phyloP scores from a whole-genome alignment of 1,140 invertebrate genomes.

The Hypothenemus hampei region DNA sequence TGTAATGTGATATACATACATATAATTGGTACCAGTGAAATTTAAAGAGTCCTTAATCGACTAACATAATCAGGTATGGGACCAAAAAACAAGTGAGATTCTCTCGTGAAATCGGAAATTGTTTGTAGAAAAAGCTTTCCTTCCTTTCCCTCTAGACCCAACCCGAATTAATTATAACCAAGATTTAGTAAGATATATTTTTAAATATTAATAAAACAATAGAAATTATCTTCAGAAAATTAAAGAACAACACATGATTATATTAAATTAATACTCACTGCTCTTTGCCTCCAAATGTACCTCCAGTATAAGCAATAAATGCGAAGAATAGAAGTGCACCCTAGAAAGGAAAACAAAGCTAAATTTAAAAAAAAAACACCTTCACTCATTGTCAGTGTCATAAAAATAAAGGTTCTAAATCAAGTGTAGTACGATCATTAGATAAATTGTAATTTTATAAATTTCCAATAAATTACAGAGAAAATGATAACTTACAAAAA shows the following conservation, averaged over 20 bases:
- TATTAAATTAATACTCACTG: conserved; percentile 36
- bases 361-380: neutral
- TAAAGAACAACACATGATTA: neutral
- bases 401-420: neutral
- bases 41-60: too few species aligned
- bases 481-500: conserved; percentile 35
- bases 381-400: neutral
- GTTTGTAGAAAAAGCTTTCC: too few species aligned
- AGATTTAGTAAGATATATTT: too few species aligned
- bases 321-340: conserved; percentile 29
- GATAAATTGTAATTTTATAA: neutral
- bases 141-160: too few species aligned
- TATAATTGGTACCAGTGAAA: too few species aligned
- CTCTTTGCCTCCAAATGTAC: conserved; percentile 42
- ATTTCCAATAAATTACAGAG: neutral
- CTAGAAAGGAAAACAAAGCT: conserved; percentile 32
- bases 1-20: too few species aligned
- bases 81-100: too few species aligned
- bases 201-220: too few species aligned
- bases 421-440: neutral
- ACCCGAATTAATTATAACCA: too few species aligned
- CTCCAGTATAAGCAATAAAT: conserved; percentile 29
- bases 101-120: too few species aligned
- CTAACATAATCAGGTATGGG: too few species aligned
- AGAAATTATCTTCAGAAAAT: too few species aligned